Conservation (phyloP, 2,113 vertebrate species). For the Tetrao urogallus region DNA sequence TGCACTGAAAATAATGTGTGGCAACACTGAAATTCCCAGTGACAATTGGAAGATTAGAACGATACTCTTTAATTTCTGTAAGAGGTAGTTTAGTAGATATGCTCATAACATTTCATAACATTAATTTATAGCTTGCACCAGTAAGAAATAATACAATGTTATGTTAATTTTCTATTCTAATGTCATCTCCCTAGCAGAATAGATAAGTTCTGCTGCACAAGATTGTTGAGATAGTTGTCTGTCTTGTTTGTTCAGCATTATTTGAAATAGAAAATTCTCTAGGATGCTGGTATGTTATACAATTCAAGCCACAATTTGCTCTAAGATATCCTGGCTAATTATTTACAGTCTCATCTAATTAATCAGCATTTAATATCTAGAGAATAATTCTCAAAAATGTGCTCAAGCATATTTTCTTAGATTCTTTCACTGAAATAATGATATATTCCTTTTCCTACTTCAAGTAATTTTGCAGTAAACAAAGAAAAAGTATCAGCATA, state of each 20-base stretch:
- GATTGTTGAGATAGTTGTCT: slow-evolving; percentile 26
- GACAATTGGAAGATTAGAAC: slow-evolving; percentile 69
- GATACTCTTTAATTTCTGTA: slow-evolving; percentile 72
- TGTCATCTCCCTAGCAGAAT: slow-evolving; percentile 35
- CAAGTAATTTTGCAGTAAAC: slow-evolving; percentile 11
- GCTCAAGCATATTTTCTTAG: background rate
- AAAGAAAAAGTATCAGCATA: slow-evolving; percentile 2
- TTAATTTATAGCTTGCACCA: slow-evolving; percentile 67
- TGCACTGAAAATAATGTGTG: slow-evolving; percentile 56
- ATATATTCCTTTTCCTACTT: slow-evolving; percentile 1
- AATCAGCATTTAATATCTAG: slow-evolving; percentile 35
- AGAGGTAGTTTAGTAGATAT: slow-evolving; percentile 62
- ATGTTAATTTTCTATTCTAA: slow-evolving; percentile 66
- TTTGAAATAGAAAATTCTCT: slow-evolving; percentile 38
- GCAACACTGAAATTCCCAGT: slow-evolving; percentile 69
- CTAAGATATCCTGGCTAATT: slow-evolving; percentile 50
- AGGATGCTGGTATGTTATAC: background rate
- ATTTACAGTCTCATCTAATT: slow-evolving; percentile 33
- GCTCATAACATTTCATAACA: slow-evolving; percentile 76
- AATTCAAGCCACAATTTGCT: background rate
- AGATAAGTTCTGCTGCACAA: slow-evolving; percentile 23
- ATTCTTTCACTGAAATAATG: background rate
- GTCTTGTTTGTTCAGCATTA: slow-evolving; percentile 29
- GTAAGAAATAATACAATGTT: slow-evolving; percentile 63
- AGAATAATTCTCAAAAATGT: background rate